A percentile compares a stretch with the other conserved stretches of the same genome.
These are phyloP conservation scores for Heteronetta atricapilla DNA, from an alignment of 2,113 vertebrate genomes.

Conservation along the genomic window DNA sequence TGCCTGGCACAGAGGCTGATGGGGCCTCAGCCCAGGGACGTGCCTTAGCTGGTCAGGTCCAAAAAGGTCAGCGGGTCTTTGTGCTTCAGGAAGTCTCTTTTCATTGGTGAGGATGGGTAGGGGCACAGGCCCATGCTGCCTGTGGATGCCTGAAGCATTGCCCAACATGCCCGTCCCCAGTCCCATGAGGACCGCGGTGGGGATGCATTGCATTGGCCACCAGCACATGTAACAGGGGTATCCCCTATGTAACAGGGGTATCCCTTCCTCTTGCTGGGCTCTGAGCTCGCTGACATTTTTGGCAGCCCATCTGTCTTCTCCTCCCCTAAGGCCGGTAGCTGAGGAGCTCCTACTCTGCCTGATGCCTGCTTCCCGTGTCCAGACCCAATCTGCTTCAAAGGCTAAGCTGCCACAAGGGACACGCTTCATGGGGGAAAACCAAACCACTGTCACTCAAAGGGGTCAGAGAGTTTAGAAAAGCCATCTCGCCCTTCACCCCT, in stretches of 20 bases:
- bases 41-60: not conserved
- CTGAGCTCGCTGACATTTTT: accelerated
- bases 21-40: not conserved
- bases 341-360: not conserved
- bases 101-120: not conserved
- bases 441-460: not conserved
- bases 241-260: not conserved
- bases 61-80: not conserved
- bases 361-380: not conserved
- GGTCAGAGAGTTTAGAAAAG: not conserved
- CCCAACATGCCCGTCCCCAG: not conserved
- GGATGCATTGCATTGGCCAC: not conserved
- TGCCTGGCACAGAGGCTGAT: accelerated
- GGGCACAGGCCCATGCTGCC: not conserved
- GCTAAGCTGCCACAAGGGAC: not conserved
- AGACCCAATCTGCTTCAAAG: not conserved
- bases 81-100: not conserved
- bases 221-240: accelerated
- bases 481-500: not conserved
- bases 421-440: not conserved
- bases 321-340: not conserved
- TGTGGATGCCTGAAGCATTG: not conserved
- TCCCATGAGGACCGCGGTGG: not conserved
- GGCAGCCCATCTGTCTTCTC: not conserved
- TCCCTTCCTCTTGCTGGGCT: not conserved